phyloP scores from a whole-genome alignment of 2,113 vertebrate species.

The Scortum barcoo region DNA sequence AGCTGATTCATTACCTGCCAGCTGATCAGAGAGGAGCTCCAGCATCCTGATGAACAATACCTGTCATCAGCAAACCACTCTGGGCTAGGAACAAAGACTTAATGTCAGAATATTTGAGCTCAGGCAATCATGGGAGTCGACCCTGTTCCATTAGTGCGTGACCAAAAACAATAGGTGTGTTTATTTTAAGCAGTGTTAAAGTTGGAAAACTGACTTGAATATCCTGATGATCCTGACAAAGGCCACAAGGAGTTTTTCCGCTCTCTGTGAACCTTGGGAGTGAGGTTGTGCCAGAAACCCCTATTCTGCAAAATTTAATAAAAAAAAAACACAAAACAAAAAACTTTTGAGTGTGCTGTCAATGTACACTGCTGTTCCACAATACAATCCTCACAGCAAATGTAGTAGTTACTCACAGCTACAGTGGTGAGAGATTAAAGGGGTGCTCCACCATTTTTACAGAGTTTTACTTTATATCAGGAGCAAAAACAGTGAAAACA shows the following conservation, averaged over 20 bases:
- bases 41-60: constrained; percentile 59
- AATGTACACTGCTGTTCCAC: neutral
- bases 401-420: neutral
- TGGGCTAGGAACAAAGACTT: constrained; percentile 45
- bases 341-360: neutral
- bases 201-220: neutral
- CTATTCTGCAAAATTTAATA: neutral
- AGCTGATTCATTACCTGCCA: constrained; percentile 27
- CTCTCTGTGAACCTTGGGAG: too few relatives aligned
- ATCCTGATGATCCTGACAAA: too few relatives aligned
- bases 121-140: constrained; percentile 3
- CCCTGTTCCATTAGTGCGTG: neutral
- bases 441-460: neutral
- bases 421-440: constrained; percentile 1
- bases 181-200: neutral
- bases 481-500: neutral
- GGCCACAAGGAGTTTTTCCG: too few relatives aligned
- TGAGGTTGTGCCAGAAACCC: too few relatives aligned
- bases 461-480: neutral
- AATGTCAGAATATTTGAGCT: constrained; percentile 16
- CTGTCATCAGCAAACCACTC: constrained; percentile 58
- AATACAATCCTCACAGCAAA: constrained; percentile 23
- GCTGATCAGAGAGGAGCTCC: constrained; percentile 64
- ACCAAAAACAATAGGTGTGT: neutral
- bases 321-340: neutral